Evolutionary conservation across 2,888 invertebrate species (phyloP), one percentile per base, ranked within the genome.

Genomic region (Teleogryllus oceanicus): DNA sequence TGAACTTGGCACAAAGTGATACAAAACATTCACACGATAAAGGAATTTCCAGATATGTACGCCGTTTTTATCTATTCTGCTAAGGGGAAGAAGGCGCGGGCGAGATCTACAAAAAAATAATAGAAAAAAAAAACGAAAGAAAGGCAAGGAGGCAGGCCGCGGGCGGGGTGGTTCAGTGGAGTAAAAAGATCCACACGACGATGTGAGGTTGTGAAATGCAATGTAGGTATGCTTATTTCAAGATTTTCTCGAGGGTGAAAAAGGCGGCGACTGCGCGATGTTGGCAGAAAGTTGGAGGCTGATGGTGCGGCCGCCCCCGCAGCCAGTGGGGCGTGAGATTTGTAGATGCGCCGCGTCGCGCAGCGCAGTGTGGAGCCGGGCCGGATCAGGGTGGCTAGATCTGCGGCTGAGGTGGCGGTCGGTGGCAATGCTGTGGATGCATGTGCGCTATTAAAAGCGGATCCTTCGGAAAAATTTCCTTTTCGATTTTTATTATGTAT

Each of bases 1-100:
- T n/a, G 62, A 62, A 62, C 62, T 62, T 62, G 62, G 62, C 62
- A 62, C 62, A 62, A 62, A 62, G 62, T 62, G 62, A 62, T 62
- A 62, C 62, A 62, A 62, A 62, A 62, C 62, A 62, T 62, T 62
- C 62, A 62, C 62, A n/a, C 62, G 62, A 62, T 62, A 62, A 62
- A 62, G 62, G n/a, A 62, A 62, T 62, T 62, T 62, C n/a, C 62
- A 62, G 62, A 62, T 62, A 62, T 62, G n/a, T n/a, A 62, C 62
- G 16, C 62, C 62, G 13, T 62, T 62, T 62, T 62, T 62, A 62
- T 62, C 62, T 62, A 62, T 62, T 62, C 16, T 62, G 62, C n/a
- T 18, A 13, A n/a, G n/a, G 62, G 16, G 62, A 62, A 62, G n/a
- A 62, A 62, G 16, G 37, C 37, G 37, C 37, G 37, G 37, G 37